A percentile compares a stretch with the other conserved stretches of the same genome.
Evolutionary conservation across 2,888 invertebrate species (phyloP).

Genomic region (Pseudococcus jackbeardsleyi): DNA sequence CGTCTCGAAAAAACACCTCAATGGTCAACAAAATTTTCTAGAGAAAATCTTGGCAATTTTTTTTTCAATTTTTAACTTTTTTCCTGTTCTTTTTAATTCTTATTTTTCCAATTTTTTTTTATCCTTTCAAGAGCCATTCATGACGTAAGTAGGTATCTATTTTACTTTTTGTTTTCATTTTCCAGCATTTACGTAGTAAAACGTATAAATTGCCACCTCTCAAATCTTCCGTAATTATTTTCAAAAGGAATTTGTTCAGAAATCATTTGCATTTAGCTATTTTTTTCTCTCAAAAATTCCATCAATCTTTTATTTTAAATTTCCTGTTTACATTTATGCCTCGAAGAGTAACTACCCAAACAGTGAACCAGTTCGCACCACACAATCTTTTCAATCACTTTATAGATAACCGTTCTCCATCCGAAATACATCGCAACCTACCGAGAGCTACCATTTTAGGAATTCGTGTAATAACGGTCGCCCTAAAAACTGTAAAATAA

Average conservation of each 20-base stretch:
- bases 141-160: too few species aligned
- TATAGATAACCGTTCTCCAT: background rate
- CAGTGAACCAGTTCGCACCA: conserved; percentile 8
- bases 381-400: background rate
- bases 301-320: background rate
- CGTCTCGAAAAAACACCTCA: too few species aligned
- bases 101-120: too few species aligned
- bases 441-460: conserved; percentile 1
- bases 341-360: background rate
- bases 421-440: background rate
- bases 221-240: background rate
- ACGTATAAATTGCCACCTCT: too few species aligned
- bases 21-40: too few species aligned
- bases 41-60: too few species aligned
- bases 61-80: too few species aligned
- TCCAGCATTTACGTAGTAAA: too few species aligned
- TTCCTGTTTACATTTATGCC: background rate
- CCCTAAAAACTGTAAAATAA: background rate
- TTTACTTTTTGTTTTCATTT: too few species aligned
- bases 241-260: background rate
- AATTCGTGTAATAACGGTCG: background rate
- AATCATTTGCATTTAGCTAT: background rate
- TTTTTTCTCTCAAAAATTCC: background rate
- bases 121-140: too few species aligned
- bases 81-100: too few species aligned